These are phyloP conservation scores for Neomonachus schauinslandi DNA, from an alignment of 2,113 vertebrate genomes.

Conservation along the genomic window DNA sequence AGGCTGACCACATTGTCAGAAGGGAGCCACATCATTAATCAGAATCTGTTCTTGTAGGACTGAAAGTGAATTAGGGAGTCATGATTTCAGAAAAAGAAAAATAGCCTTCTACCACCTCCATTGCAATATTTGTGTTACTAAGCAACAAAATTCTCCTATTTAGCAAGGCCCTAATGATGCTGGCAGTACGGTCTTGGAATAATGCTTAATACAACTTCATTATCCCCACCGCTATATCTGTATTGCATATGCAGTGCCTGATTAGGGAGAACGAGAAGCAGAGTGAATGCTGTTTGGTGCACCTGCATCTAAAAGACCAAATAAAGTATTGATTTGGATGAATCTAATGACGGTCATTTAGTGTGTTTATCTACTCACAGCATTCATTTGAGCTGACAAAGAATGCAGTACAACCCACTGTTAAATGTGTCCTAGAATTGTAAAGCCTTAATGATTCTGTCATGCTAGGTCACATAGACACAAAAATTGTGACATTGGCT, in stretches of 20 bases:
- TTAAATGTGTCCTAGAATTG: slow-evolving; percentile 61
- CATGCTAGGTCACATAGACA: not conserved
- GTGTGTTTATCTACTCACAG: slow-evolving; percentile 77
- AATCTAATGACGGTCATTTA: slow-evolving; percentile 83
- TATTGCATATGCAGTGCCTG: slow-evolving; percentile 77
- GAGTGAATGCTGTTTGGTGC: slow-evolving; percentile 74
- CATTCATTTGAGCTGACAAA: slow-evolving; percentile 77
- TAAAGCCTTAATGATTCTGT: slow-evolving; percentile 61
- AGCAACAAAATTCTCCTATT: slow-evolving; percentile 84
- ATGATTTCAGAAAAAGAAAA: slow-evolving; percentile 57
- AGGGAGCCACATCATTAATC: slow-evolving; percentile 59
- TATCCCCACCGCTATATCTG: slow-evolving; percentile 78
- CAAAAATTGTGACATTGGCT: not conserved
- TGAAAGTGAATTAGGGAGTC: slow-evolving; percentile 52
- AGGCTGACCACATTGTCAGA: slow-evolving; percentile 22
- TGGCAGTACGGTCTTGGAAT: slow-evolving; percentile 66
- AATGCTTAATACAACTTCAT: slow-evolving; percentile 84
- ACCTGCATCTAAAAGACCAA: slow-evolving; percentile 83
- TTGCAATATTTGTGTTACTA: slow-evolving; percentile 82
- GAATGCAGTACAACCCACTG: slow-evolving; percentile 64
- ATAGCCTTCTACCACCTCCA: slow-evolving; percentile 31
- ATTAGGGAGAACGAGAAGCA: slow-evolving; percentile 81
- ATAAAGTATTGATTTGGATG: slow-evolving; percentile 85
- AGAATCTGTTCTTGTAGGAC: slow-evolving; percentile 50
- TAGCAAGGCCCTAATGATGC: slow-evolving; percentile 75